Base-by-base conservation (phyloP, 1,140 invertebrate genomes). In the Heterodera schachtii region DNA sequence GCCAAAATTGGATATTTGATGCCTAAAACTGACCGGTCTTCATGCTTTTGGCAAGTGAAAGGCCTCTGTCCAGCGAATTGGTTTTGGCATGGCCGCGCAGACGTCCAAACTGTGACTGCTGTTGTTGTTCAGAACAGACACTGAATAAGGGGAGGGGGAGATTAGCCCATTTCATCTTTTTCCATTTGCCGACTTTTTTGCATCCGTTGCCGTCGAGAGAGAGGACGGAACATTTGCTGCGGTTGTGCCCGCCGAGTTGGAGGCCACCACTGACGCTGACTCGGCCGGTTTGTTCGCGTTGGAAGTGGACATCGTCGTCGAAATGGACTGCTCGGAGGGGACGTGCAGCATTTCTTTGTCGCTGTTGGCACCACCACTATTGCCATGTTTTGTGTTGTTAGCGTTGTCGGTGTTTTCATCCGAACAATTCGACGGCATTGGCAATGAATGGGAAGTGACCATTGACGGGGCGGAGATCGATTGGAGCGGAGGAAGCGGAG, bases 11-110 rank as follows among this genome's bases (percentile, higher is more conserved):
- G 49, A 8, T 11, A 52, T 52, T 52, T 52, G 49, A 52, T 8
- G 11, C 49, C 49, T 8, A 47, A 82, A 78, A 76, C 64, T 9
- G 43, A 70, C 81, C 78, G 13, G 73, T 80, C 76, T 86, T 87
- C 84, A 87, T 87, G 66, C 85, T 73, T 70, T 87, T 87, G 21
- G 86, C 86, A 16, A 87, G 70, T 5, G 79, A 81, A 43, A 87
- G 73, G 31, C 86, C 86, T 21, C 86, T 64, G 81, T 87, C 86
- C 19, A 87, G 46, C 31, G 86, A 87, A 57, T 87, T 87, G 57
- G 87, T 89, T 73, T 87, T 87, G 13, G 84, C 85, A 81, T 87
- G 86, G 13, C 86, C 86, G 21, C 86, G 78, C 75, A 79, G 60
- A 16, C 77, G 77, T 1, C 77, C 77, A 21, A 64, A 64, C 57